phyloP scores from a whole-genome alignment of 1,140 invertebrate species.

The Thereuonema tuberculata region DNA sequence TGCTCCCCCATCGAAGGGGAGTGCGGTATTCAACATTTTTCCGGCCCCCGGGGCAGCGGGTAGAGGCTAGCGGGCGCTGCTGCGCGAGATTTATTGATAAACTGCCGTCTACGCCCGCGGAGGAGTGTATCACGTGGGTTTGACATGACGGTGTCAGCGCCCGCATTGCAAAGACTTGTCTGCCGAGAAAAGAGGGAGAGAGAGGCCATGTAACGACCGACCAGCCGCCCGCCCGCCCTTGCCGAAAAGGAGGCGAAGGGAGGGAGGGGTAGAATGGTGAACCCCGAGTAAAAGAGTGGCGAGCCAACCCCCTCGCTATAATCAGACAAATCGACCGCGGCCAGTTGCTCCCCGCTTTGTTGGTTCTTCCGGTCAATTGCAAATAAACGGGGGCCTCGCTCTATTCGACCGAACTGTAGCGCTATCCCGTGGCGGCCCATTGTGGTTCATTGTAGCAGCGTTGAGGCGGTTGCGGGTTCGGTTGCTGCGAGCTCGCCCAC shows the following conservation, averaged over 20 bases:
- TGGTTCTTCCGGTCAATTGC: slow-evolving; percentile 5
- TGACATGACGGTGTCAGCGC: background rate
- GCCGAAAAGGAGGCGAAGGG: background rate
- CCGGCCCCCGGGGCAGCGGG: background rate
- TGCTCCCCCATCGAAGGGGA: too few species aligned
- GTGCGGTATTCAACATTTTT: too few species aligned
- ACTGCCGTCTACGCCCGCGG: background rate
- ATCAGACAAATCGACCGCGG: slow-evolving; percentile 4
- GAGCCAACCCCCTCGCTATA: slow-evolving; percentile 3
- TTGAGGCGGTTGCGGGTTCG: too few species aligned
- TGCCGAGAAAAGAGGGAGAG: background rate
- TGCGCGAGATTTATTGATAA: slow-evolving; percentile 5
- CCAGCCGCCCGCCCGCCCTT: too few species aligned
- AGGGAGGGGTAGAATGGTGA: background rate
- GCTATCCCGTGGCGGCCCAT: background rate
- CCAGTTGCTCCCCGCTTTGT: background rate
- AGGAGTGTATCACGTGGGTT: background rate
- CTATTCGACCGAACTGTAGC: background rate
- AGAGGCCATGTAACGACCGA: background rate
- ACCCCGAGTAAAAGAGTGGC: background rate
- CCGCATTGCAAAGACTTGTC: background rate
- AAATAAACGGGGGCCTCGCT: background rate
- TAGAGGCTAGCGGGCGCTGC: background rate
- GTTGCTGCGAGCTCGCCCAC: too few species aligned
- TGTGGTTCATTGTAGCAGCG: background rate